Conservation (phyloP, 64 coral and sea anemone species). For the Porites australiensis region DNA sequence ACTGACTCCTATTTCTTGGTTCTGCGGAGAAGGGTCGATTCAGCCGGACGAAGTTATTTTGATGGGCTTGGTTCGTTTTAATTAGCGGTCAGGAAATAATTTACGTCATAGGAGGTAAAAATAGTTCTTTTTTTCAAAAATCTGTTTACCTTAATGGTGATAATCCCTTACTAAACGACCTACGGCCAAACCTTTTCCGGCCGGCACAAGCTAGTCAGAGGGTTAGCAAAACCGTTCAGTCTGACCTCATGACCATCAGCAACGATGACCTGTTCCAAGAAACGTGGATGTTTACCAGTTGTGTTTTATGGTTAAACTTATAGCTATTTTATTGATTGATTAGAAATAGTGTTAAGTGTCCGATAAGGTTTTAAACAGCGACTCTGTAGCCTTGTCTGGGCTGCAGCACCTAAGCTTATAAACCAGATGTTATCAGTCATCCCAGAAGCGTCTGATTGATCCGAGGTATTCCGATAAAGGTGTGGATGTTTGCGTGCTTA, state of each 20-base stretch:
- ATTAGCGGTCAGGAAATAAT: neutral
- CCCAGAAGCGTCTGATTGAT: neutral
- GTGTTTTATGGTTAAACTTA: neutral
- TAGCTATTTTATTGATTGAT: too few species aligned
- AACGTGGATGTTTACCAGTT: neutral
- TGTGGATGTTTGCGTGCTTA: neutral
- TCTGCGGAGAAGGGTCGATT: neutral
- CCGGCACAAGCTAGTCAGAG: neutral
- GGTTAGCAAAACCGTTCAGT: neutral
- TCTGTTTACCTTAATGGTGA: neutral
- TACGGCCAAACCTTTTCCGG: constrained; percentile 35
- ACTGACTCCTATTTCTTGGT: neutral
- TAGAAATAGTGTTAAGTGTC: too few species aligned
- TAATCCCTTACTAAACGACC: neutral
- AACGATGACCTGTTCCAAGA: neutral
- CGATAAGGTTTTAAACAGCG: too few species aligned
- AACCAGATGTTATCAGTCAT: neutral
- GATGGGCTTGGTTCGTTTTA: neutral
- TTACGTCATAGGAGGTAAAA: constrained; percentile 23
- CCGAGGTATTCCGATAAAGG: neutral
- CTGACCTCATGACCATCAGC: neutral
- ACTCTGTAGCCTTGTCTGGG: neutral
- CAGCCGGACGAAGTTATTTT: neutral
- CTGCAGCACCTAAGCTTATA: too few species aligned
- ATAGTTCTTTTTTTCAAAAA: neutral